Evolutionary conservation across 2,113 vertebrate species (phyloP), one percentile per base, ranked within the genome.

Genomic region (Columbina picui): DNA sequence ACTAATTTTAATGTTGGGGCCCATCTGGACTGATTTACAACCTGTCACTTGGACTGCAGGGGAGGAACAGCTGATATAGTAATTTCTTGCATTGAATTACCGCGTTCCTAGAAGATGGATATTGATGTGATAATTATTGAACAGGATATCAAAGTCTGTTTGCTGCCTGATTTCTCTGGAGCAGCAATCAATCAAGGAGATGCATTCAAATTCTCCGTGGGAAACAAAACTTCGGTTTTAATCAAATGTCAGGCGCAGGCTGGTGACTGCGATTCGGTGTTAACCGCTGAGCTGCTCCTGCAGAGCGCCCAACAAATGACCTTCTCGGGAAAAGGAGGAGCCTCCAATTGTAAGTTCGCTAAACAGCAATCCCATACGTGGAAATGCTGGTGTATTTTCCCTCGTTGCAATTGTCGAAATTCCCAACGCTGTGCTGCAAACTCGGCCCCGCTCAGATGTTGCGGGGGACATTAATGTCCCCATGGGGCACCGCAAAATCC

Each of bases 121-220:
- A 93, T 89, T 89, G 93, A 96, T 95, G 92, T 69, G 91, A 57
- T 96, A 17, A 91, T 93, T 91, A 85, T 86, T 64, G 93, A 92
- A 30, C 53, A 56, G 93, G 80, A 59, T 47, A 81, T 94, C 77
- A 92, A 91, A 90, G 96, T 21, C 91, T 63, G 49, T 87, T 94
- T 50, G 73, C 89, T 91, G 90, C 85, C 94, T 43, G 81, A 6
- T 95, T 76, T 45, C 84, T 94, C 50, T 7, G 27, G 73, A 60
- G 92, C 84, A 15, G 69, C 81, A 56, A 61, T 96, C 60, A 89
- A 95, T 94, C 93, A 95, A 27, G 83, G 77, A 92, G 84, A 84
- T 56, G 60, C 47, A 79, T 90, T 84, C 25, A 70, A 90, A 82
- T 75, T 52, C 88, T 41, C 36, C 52, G 1, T 10, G 9, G 74